Conservation (phyloP, 1,140 invertebrate species). For the Manduca sexta region DNA sequence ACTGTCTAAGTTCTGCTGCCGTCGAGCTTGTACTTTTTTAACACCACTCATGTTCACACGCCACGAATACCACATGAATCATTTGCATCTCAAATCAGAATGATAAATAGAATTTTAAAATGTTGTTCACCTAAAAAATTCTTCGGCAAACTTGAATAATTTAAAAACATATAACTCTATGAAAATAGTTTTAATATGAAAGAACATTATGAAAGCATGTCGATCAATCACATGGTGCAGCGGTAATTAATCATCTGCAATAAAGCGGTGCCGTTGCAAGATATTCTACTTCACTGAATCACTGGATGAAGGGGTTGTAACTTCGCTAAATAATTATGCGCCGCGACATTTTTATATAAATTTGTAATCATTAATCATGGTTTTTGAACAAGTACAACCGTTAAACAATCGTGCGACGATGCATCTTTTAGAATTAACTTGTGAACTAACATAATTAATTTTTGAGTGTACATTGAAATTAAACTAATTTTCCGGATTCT, state of each 20-base stretch:
- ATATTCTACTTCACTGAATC: conserved; percentile 17
- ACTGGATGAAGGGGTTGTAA: conserved; percentile 15
- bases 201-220: conserved; percentile 32
- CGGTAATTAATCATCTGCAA: conserved; percentile 58
- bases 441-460: not conserved
- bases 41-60: conserved; percentile 40
- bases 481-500: too few relatives aligned
- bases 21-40: not conserved
- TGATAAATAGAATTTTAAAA: conserved; percentile 65
- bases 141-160: conserved; percentile 27
- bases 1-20: conserved; percentile 43
- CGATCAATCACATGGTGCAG: conserved; percentile 49
- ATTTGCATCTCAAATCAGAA: conserved; percentile 3
- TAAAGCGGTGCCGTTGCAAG: conserved; percentile 23
- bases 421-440: not conserved
- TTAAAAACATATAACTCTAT: conserved; percentile 23
- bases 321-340: conserved; percentile 4
- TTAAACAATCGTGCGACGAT: too few relatives aligned
- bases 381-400: not conserved
- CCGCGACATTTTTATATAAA: not conserved
- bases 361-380: not conserved
- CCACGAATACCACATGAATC: not conserved
- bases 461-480: too few relatives aligned
- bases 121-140: conserved; percentile 25
- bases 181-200: conserved; percentile 25